Base-by-base conservation (phyloP, 2,113 vertebrate genomes). In the Aegypius monachus region DNA sequence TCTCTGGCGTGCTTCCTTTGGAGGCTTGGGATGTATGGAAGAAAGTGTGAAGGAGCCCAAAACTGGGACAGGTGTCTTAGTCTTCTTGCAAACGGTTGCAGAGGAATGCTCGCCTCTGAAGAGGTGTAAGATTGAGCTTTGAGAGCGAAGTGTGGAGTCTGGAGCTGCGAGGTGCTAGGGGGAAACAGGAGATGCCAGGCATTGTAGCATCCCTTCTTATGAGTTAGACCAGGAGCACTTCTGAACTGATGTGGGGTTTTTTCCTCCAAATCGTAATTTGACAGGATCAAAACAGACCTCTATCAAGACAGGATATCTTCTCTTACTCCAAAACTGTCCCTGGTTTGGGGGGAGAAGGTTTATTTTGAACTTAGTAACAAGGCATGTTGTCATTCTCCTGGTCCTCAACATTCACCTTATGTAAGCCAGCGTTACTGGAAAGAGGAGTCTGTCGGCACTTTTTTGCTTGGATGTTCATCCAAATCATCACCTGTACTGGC, bases 161-260 rank as follows among this genome's bases (percentile, higher is more conserved):
- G 47, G 55, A 74, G 42, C 81, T 83, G 50, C 43, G 52, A 40
- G 63, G 22, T 5, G 5, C 42, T 40, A 11, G 7, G n/a, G 26
- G 13, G 10, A 94, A 92, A 19, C 21, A 48, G 19, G 62, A 77
- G 42, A 23, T n/a, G 17, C 5, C 25, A 32, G 61, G 29, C 36
- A 31, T 50, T 79, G 55, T 52, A 31, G 53, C 29, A 36, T 45
- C n/a, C 19, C 31, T 62, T 55, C 15, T 53, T 26, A 1, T 11
- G 48, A 47, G 20, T 9, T 66, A 23, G 23, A 56, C 36, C 58
- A 22, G 63, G 34, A 91, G 8, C 31, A 5, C 34, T 67, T 56
- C n/a, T 67, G 74, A 88, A 59, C 13, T 75, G 16, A 0, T 13
- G 26, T 22, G 1, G 2, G 2, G 1, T 3, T n/a, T 80, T 42